phyloP scores from a whole-genome alignment of 2,797 vertebrate genomes.

The Ctenopoma multispine region DNA sequence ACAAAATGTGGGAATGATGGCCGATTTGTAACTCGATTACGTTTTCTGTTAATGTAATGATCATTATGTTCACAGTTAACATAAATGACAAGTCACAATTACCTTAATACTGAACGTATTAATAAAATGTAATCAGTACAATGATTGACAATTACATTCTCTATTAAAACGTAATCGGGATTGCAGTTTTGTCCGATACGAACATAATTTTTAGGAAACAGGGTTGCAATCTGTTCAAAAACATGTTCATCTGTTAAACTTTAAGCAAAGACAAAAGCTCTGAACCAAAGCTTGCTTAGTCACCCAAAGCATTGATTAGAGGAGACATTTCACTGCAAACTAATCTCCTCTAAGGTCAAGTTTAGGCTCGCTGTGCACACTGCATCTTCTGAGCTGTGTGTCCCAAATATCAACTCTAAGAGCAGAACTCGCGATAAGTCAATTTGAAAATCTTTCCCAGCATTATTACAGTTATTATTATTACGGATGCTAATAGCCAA shows the following conservation, averaged over 20 bases:
- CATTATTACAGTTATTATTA: slow-evolving; percentile 1
- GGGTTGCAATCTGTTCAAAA: no score
- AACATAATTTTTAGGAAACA: no score
- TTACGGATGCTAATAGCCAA: slow-evolving; percentile 9
- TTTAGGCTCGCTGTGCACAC: slow-evolving; percentile 5
- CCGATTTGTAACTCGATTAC: no score
- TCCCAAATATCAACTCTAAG: not conserved
- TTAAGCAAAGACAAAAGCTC: not conserved
- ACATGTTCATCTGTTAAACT: slow-evolving; percentile 1
- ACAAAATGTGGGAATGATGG: not conserved
- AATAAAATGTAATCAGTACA: no score
- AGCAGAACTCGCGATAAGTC: not conserved
- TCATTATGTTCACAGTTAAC: no score
- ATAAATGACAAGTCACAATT: no score
- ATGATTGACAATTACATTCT: no score
- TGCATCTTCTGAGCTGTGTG: not conserved
- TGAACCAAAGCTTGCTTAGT: not conserved
- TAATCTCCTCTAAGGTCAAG: slow-evolving; percentile 21
- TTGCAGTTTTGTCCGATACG: no score
- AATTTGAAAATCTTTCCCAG: not conserved
- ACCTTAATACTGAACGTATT: no score
- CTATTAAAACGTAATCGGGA: no score
- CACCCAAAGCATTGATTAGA: not conserved
- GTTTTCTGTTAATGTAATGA: no score
- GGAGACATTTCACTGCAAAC: not conserved